phyloP scores from a whole-genome alignment of 1,140 invertebrate genomes.

The Diorhabda elongata region DNA sequence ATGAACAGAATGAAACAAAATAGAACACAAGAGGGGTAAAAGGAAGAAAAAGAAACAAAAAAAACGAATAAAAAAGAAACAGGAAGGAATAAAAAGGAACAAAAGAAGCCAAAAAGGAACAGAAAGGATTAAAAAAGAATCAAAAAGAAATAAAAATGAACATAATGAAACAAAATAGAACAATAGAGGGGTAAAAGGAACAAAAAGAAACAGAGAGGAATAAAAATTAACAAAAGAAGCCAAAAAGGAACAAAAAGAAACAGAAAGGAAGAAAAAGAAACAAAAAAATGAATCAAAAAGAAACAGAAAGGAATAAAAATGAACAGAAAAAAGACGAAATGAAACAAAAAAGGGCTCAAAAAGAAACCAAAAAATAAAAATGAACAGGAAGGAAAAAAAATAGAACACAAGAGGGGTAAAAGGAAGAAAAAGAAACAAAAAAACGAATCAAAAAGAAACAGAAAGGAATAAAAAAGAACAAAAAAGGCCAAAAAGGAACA shows the following conservation, averaged over 20 bases:
- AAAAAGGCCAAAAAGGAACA: background rate
- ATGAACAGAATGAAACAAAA: too few species aligned
- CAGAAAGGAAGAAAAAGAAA: too few species aligned
- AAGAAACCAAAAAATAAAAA: background rate
- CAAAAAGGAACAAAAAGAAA: too few species aligned
- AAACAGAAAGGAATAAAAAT: background rate
- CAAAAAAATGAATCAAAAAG: background rate
- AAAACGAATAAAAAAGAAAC: too few species aligned
- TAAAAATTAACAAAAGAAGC: too few species aligned
- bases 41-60: too few species aligned
- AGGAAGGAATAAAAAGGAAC: too few species aligned
- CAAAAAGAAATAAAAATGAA: conserved; percentile 1
- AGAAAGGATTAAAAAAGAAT: background rate
- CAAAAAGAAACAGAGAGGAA: too few species aligned
- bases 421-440: background rate
- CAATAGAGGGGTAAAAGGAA: background rate
- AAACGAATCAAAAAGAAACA: background rate
- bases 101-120: background rate
- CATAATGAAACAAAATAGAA: background rate
- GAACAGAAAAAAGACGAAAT: too few species aligned
- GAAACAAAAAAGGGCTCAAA: too few species aligned
- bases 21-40: too few species aligned
- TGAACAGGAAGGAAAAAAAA: background rate
- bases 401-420: conserved; percentile 2
- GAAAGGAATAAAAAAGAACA: background rate